A percentile compares a stretch with the other conserved stretches of the same genome.
These are phyloP conservation scores for Cryptoprocta ferox DNA, from an alignment of 2,797 vertebrate species.

Conservation along the genomic window DNA sequence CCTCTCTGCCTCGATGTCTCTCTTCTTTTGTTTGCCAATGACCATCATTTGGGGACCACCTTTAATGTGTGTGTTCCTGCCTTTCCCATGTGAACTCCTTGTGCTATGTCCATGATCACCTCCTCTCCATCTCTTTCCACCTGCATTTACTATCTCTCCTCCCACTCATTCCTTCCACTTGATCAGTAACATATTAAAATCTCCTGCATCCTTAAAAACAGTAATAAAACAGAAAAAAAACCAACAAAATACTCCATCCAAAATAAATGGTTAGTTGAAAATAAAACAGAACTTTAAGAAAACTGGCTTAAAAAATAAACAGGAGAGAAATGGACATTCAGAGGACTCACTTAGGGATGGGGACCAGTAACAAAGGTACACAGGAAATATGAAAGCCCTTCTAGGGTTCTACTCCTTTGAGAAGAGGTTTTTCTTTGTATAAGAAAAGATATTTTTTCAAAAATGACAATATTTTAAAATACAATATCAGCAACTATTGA, in stretches of 20 bases:
- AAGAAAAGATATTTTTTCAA: not conserved
- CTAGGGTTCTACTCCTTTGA: not conserved
- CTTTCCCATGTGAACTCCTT: not conserved
- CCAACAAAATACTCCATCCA: not conserved
- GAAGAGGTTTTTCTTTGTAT: not conserved
- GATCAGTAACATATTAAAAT: not conserved
- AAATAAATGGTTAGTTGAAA: not conserved
- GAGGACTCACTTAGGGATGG: not conserved
- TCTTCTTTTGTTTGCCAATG: not conserved
- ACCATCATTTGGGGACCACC: fast-evolving
- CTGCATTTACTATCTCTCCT: not conserved
- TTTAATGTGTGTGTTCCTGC: not conserved
- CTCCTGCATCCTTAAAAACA: constrained; percentile 5
- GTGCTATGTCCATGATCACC: not conserved
- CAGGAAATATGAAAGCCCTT: not conserved
- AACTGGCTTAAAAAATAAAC: not conserved
- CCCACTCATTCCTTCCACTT: not conserved
- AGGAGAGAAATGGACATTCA: not conserved
- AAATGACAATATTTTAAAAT: constrained; percentile 37
- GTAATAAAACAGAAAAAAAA: not conserved
- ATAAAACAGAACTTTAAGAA: not conserved
- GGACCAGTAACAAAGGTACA: not conserved
- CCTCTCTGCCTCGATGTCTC: not conserved
- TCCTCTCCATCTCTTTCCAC: not conserved
- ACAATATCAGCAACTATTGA: not conserved